Evolutionary conservation across 2,888 invertebrate genomes (phyloP).

Genomic region (Mechanitis mazaeus): DNA sequence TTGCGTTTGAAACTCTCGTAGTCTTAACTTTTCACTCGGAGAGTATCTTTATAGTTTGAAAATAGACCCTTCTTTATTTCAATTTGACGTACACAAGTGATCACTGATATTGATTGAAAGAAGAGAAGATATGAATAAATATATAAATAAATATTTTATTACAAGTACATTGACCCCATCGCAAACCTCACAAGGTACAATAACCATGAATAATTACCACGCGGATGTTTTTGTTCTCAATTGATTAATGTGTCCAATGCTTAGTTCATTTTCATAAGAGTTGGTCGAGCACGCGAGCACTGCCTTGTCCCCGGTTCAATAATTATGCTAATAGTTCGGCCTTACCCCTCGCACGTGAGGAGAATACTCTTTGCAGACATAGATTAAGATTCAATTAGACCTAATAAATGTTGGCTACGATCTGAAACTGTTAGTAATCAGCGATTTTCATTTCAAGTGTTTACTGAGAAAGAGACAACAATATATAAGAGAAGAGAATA

Average conservation of each 20-base stretch:
- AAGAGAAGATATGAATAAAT: too few relatives aligned
- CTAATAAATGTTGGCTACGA: conserved; percentile 6
- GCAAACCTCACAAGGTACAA: neutral
- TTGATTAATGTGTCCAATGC: conserved; percentile 30
- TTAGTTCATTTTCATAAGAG: conserved; percentile 19
- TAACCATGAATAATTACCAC: conserved; percentile 25
- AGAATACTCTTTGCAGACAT: conserved; percentile 35
- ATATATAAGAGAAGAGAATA: too few relatives aligned
- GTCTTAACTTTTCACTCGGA: too few relatives aligned
- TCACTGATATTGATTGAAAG: too few relatives aligned
- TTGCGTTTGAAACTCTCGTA: too few relatives aligned
- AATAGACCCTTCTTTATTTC: too few relatives aligned
- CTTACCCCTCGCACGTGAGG: conserved; percentile 59
- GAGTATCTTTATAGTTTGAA: too few relatives aligned
- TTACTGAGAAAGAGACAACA: too few relatives aligned
- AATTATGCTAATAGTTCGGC: conserved; percentile 66
- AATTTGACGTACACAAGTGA: too few relatives aligned
- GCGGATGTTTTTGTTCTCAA: conserved; percentile 38
- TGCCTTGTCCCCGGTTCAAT: conserved; percentile 53
- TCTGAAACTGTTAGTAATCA: neutral
- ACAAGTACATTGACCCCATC: neutral
- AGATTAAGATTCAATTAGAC: conserved; percentile 22
- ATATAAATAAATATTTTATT: too few relatives aligned
- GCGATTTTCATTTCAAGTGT: too few relatives aligned
- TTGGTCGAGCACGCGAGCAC: conserved; percentile 49